These are phyloP conservation scores for Scolanthus callimorphus DNA, from an alignment of 92 coral and sea anemone genomes.

Conservation along the genomic window DNA sequence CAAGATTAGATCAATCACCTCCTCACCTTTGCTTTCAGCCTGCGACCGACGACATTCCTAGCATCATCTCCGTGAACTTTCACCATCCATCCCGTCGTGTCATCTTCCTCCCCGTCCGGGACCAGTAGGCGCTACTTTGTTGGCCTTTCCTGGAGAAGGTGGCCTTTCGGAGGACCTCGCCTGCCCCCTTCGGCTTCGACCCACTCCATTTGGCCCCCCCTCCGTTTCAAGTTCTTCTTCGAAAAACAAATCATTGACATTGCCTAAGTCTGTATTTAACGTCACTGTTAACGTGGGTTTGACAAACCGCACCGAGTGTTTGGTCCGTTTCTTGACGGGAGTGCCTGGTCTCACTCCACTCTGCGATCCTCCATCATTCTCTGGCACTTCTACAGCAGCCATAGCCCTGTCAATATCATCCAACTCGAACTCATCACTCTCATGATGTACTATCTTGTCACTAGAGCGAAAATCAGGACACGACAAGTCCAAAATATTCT, in stretches of 20 bases:
- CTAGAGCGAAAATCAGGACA: conserved; percentile 28
- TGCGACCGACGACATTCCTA: not conserved
- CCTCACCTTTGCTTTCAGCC: not conserved
- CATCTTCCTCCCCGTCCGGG: not conserved
- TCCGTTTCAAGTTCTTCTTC: conserved; percentile 31
- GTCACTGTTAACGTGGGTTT: conserved; percentile 90
- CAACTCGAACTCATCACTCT: conserved; percentile 58
- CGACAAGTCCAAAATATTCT: conserved; percentile 55
- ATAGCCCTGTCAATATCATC: conserved; percentile 66
- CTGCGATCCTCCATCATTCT: conserved; percentile 25
- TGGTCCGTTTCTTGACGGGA: conserved; percentile 44
- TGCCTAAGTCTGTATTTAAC: conserved; percentile 21
- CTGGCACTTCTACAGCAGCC: conserved; percentile 40
- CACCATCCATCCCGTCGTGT: not conserved
- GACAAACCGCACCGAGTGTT: conserved; percentile 75
- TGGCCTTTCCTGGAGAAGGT: not conserved
- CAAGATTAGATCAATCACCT: not conserved
- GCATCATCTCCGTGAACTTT: not conserved
- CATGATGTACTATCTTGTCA: conserved; percentile 38
- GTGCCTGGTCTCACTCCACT: conserved; percentile 54
- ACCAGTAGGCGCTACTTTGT: not conserved
- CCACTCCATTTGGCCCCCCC: not conserved
- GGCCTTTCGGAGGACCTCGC: not conserved
- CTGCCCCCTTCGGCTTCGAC: not conserved
- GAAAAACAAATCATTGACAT: conserved; percentile 43